These are phyloP conservation scores for Caenorhabditis macrosperma DNA, from an alignment of 2,888 invertebrate species.

Conservation along the genomic window DNA sequence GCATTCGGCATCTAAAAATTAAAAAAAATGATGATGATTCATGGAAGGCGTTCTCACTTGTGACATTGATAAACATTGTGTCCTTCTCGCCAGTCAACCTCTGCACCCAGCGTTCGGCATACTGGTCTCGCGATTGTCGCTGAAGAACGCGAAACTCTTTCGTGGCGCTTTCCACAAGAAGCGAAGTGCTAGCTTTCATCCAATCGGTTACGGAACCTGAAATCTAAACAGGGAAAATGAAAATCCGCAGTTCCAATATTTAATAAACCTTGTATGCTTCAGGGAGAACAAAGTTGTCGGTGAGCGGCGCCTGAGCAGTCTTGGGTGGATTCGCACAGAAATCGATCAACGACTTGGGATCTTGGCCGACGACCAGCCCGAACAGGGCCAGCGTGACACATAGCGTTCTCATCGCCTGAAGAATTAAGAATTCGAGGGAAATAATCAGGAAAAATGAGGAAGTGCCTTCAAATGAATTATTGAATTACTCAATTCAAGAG, in stretches of 20 bases:
- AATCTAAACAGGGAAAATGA: conserved; percentile 14
- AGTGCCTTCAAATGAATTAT: too few species aligned
- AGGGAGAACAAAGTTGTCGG: conserved; percentile 30
- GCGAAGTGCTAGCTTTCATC: neutral
- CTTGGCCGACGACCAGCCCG: conserved; percentile 8
- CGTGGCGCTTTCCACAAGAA: conserved; percentile 22
- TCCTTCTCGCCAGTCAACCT: conserved; percentile 2
- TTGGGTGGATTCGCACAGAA: conserved; percentile 32
- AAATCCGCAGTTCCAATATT: neutral
- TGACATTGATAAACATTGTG: conserved; percentile 16
- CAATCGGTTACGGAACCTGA: conserved; percentile 45
- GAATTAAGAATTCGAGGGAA: too few species aligned
- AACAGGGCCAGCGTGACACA: conserved; percentile 4
- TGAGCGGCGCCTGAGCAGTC: conserved; percentile 14
- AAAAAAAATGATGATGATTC: neutral
- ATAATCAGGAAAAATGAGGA: too few species aligned
- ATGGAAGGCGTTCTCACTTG: conserved; percentile 6
- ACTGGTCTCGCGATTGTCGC: neutral
- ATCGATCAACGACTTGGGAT: conserved; percentile 2
- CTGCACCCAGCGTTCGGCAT: conserved; percentile 37
- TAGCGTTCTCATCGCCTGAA: conserved; percentile 29
- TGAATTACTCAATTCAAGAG: too few species aligned
- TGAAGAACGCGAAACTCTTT: conserved; percentile 21
- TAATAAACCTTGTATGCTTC: conserved; percentile 29
- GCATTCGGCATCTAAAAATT: conserved; percentile 44